phyloP scores from a whole-genome alignment of 2,113 vertebrate species.

The Pelmatolapia mariae region DNA sequence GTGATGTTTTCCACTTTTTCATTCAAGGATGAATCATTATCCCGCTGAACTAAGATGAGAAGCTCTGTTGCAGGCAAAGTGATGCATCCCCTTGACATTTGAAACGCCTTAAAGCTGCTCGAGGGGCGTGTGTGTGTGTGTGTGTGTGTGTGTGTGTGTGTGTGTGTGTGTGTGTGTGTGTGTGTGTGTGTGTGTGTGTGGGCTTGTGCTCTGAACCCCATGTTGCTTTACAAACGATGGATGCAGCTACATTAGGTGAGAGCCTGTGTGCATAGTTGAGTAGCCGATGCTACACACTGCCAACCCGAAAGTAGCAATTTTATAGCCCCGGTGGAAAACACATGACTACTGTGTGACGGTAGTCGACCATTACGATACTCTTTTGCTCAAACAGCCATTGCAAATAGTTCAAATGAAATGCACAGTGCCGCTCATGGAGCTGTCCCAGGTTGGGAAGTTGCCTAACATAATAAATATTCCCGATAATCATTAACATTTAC shows the following conservation, averaged over 20 bases:
- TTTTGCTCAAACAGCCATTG: not conserved
- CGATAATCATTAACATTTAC: constrained; percentile 64
- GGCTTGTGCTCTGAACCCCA: constrained; percentile 2
- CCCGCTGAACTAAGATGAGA: constrained; percentile 27
- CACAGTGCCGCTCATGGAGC: not conserved
- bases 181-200: not conserved
- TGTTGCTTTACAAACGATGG: not conserved
- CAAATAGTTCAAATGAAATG: constrained; percentile 10
- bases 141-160: not conserved
- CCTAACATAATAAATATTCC: constrained; percentile 53
- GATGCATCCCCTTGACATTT: constrained; percentile 64
- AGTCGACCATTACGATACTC: not conserved
- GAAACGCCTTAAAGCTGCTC: constrained; percentile 45
- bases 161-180: not conserved
- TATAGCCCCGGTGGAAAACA: constrained; percentile 1
- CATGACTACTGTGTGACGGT: not conserved
- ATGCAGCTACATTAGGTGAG: constrained; percentile 20
- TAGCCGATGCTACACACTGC: not conserved
- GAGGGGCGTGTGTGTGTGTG: not conserved
- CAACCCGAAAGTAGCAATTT: constrained; percentile 22
- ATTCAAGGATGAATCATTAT: constrained; percentile 47
- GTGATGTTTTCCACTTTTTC: constrained; percentile 9
- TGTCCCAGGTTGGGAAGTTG: constrained; percentile 34
- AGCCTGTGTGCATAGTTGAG: not conserved
- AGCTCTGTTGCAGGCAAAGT: constrained; percentile 19